Evolutionary conservation across 1,140 invertebrate species (phyloP).

Genomic region (Microplitis demolitor): DNA sequence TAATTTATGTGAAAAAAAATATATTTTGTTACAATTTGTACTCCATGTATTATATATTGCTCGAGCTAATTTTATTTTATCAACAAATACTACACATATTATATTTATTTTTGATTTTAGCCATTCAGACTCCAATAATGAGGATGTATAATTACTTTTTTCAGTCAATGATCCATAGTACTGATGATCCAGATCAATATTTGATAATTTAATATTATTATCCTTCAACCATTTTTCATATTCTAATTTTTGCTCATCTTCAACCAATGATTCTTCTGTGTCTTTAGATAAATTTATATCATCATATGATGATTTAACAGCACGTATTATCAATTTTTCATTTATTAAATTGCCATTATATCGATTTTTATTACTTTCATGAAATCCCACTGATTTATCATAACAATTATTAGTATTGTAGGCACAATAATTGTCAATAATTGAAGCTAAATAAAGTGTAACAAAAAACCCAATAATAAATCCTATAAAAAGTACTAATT

Average conservation of each 20-base stretch:
- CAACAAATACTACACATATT: conserved; percentile 53
- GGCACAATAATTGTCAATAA: conserved; percentile 11
- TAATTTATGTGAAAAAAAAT: conserved; percentile 47
- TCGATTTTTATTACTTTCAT: conserved; percentile 7
- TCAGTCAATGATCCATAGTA: conserved; percentile 36
- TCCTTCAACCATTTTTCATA: conserved; percentile 44
- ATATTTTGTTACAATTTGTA: conserved; percentile 49
- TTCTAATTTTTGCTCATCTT: conserved; percentile 15
- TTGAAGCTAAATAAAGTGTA: conserved; percentile 25
- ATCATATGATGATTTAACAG: background rate
- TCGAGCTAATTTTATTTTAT: conserved; percentile 46
- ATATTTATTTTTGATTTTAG: conserved; percentile 45
- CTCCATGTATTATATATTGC: conserved; percentile 54
- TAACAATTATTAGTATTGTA: background rate
- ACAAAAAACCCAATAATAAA: conserved; percentile 39
- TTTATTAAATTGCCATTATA: background rate
- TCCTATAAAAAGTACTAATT: conserved; percentile 35
- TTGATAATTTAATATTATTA: conserved; percentile 30
- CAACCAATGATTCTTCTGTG: conserved; percentile 20
- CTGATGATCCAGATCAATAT: conserved; percentile 45
- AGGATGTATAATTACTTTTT: background rate
- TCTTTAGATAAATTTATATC: background rate
- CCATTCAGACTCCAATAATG: conserved; percentile 49
- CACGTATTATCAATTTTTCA: background rate
- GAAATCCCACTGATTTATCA: background rate